These are phyloP conservation scores for Synergus itoensis DNA, from an alignment of 2,888 invertebrate species.

Conservation along the genomic window DNA sequence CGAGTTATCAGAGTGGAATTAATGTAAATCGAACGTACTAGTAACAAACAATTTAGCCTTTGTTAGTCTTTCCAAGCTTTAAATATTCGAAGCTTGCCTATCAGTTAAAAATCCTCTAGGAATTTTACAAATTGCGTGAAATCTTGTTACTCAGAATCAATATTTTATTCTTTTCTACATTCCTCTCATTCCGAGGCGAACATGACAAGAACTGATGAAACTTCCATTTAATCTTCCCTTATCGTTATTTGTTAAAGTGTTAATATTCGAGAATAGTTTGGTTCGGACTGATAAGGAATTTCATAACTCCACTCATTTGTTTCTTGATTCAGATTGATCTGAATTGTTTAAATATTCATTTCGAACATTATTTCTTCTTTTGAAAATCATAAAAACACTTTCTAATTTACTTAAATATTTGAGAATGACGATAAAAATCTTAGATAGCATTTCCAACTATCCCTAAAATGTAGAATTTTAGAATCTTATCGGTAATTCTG, in stretches of 20 bases:
- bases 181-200: background rate
- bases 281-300: constrained; percentile 2
- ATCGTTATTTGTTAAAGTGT: constrained; percentile 20
- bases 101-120: background rate
- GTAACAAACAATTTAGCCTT: constrained; percentile 37
- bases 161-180: background rate
- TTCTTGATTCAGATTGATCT: background rate
- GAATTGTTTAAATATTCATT: no score
- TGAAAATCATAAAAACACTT: no score
- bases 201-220: constrained; percentile 15
- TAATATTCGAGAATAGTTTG: constrained; percentile 31
- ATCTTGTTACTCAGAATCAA: background rate
- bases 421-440: no score
- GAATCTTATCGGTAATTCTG: background rate
- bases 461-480: no score
- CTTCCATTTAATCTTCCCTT: constrained; percentile 9
- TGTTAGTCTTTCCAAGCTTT: background rate
- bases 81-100: background rate
- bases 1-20: constrained; percentile 30
- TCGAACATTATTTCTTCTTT: no score
- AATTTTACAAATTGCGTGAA: background rate
- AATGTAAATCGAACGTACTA: constrained; percentile 18
- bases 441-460: no score
- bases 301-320: constrained; percentile 1
- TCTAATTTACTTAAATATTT: no score